Evolutionary conservation across 2,797 vertebrate species (phyloP), one percentile per base, ranked within the genome.

Genomic region (Ctenosaura bakeri): DNA sequence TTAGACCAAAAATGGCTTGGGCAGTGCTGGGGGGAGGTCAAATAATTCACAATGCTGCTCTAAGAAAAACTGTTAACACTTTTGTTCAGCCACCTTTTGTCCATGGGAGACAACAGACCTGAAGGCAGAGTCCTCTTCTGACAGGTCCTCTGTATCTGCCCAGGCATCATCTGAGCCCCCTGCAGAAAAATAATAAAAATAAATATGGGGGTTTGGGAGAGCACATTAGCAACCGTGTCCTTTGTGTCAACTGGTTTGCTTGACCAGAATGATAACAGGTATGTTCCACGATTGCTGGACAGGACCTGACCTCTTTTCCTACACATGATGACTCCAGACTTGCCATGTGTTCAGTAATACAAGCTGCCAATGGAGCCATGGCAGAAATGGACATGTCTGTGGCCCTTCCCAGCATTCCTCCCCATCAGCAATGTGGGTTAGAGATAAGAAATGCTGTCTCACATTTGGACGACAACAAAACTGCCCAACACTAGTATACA

Each of bases 101-200:
- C 0, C 22, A 85, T 90, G 32, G 0, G 12, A 89, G n/a, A 52
- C 22, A 91, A 97, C 97, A 97, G 96, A 99, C 99, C 99, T 97
- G 93, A 97, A 97, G 1, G 96, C 98, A 87, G 95, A 96, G 93
- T 99, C 98, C 32, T 99, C 98, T 93, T 99, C 98, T 0, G 97
- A 97, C 91, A 99, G 94, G 86, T 99, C 99, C 92, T 99, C 98
- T 1, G 98, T 93, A 92, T 98, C 98, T 0, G 98, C 98, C 97
- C 97, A 98, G 4, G 98, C 97, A 93, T 99, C 99, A 18, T 99
- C 99, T 86, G 97, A 97, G 85, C 98, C 99, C 92, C 98, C 99
- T 99, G 95, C 81, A 92, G 95, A 79, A 86, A 93, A 94, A 35
- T 32, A 73, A 38, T 73, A 76, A 90, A n/a, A 94, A 91, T 22